These are phyloP conservation scores for Melipona bicolor DNA, from an alignment of 2,888 invertebrate genomes.

Conservation along the genomic window DNA sequence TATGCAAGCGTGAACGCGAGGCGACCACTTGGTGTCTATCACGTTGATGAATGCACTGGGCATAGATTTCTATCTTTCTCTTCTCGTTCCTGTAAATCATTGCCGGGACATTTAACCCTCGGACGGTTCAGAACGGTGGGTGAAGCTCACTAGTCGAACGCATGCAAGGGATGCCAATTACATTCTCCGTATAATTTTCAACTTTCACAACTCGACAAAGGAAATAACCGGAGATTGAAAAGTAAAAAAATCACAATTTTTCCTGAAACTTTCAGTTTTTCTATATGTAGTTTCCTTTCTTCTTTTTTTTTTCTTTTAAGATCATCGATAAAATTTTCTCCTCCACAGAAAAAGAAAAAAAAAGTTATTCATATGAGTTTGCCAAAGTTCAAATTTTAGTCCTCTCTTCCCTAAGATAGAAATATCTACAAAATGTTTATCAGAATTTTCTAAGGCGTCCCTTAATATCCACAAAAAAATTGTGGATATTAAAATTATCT, in stretches of 20 bases:
- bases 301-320: background rate
- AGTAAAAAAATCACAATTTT: background rate
- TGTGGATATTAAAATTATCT: too few species aligned
- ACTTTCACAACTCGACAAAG: background rate
- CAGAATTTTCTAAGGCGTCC: too few species aligned
- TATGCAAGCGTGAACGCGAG: conserved; percentile 16
- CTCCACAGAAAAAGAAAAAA: too few species aligned
- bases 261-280: too few species aligned
- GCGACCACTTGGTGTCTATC: conserved; percentile 55
- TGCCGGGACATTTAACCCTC: conserved; percentile 81
- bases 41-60: conserved; percentile 66
- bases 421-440: too few species aligned
- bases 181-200: conserved; percentile 2
- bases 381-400: too few species aligned
- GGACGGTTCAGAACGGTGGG: conserved; percentile 39
- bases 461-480: too few species aligned
- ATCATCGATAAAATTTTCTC: background rate
- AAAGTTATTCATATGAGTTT: too few species aligned
- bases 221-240: background rate
- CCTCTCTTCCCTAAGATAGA: too few species aligned
- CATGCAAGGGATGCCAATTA: conserved; percentile 29
- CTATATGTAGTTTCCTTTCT: background rate
- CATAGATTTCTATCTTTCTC: conserved; percentile 73
- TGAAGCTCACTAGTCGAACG: conserved; percentile 39
- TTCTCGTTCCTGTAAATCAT: conserved; percentile 78